Conservation (phyloP, 2,113 vertebrate genomes). For the Gasterosteus aculeatus region DNA sequence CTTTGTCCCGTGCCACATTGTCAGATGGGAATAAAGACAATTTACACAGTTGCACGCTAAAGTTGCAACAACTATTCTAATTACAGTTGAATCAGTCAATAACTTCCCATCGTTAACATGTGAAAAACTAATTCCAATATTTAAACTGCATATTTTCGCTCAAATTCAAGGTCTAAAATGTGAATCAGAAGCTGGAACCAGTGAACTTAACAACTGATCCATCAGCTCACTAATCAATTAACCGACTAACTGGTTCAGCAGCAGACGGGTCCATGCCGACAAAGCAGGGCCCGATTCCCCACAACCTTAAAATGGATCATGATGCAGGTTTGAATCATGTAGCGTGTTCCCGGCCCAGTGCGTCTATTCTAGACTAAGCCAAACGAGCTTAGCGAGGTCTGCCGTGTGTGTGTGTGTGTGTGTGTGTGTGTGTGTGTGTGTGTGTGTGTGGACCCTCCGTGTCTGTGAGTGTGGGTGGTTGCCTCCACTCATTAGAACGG, state of each 20-base stretch:
- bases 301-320: conserved; percentile 1
- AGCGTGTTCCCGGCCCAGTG: conserved; percentile 15
- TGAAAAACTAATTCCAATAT: neutral
- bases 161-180: neutral
- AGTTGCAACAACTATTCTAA: neutral
- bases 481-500: conserved; percentile 73
- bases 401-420: conserved; percentile 27
- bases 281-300: neutral
- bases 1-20: neutral
- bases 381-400: neutral
- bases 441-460: conserved; percentile 55
- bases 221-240: neutral
- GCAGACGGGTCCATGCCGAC: neutral
- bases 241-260: neutral
- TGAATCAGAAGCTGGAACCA: neutral
- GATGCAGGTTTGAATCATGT: conserved; percentile 24
- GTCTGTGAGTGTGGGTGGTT: conserved; percentile 69
- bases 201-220: neutral
- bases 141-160: conserved; percentile 1
- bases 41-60: neutral
- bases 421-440: conserved; percentile 23
- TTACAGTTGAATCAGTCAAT: neutral
- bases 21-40: neutral
- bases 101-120: neutral
- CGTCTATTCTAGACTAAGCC: neutral